Evolutionary conservation across 1,140 invertebrate species (phyloP).

Genomic region (Elysia chlorotica): DNA sequence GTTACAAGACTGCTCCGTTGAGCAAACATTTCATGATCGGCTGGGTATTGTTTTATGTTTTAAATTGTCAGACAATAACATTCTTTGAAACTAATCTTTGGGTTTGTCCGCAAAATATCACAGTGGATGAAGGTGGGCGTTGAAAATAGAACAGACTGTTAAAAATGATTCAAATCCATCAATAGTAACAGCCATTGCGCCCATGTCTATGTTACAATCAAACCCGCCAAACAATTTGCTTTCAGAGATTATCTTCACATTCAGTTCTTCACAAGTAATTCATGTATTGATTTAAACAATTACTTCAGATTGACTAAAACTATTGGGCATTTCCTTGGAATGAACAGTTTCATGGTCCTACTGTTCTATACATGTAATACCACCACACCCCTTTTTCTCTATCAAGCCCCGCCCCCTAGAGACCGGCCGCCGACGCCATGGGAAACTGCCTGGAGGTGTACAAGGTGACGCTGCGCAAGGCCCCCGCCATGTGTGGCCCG

Average conservation of each 20-base stretch:
- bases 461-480: slow-evolving; percentile 29
- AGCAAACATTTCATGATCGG: not conserved
- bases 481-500: slow-evolving; percentile 16
- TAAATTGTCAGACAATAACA: not conserved
- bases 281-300: too few relatives aligned
- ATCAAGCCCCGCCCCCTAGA: not conserved
- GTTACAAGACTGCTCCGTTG: not conserved
- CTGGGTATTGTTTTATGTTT: not conserved
- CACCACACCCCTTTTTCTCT: not conserved
- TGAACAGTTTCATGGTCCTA: not conserved
- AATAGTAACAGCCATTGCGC: too few relatives aligned
- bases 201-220: too few relatives aligned
- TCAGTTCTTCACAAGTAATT: too few relatives aligned
- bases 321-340: not conserved
- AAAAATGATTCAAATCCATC: not conserved
- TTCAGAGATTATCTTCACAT: too few relatives aligned
- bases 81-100: not conserved
- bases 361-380: not conserved
- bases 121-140: not conserved
- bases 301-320: not conserved
- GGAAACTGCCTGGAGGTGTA: slow-evolving; percentile 37
- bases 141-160: not conserved
- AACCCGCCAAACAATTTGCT: too few relatives aligned
- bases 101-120: not conserved
- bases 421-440: slow-evolving; percentile 12